Evolutionary conservation across 2,113 vertebrate species (phyloP).

Genomic region (Tinamus guttatus): DNA sequence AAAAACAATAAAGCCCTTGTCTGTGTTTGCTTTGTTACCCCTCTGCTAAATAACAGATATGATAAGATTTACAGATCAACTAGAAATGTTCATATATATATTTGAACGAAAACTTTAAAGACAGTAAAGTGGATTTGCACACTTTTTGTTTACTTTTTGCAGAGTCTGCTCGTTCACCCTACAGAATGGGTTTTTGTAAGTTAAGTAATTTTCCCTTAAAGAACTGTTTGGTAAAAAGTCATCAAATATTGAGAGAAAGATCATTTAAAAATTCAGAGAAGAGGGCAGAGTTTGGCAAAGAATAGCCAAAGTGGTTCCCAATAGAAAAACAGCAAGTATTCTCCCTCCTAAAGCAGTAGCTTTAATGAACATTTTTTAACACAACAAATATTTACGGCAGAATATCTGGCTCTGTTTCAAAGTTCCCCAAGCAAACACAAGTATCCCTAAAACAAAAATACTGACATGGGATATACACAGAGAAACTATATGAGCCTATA

Average conservation of each 20-base stretch:
- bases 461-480: not conserved
- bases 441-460: not conserved
- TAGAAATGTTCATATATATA: slow-evolving; percentile 14
- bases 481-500: not conserved
- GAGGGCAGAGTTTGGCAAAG: not conserved
- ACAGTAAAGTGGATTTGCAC: not conserved
- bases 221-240: not conserved
- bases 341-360: not conserved
- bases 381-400: no score
- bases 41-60: not conserved
- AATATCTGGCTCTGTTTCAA: not conserved
- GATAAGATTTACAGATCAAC: not conserved
- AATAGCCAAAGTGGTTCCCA: not conserved
- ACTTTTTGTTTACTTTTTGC: not conserved
- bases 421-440: not conserved
- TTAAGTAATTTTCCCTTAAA: not conserved
- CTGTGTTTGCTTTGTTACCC: not conserved
- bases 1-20: not conserved
- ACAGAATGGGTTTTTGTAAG: not conserved
- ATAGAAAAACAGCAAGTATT: not conserved
- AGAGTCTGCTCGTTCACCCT: not conserved
- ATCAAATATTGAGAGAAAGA: not conserved
- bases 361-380: no score
- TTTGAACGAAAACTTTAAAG: slow-evolving; percentile 25
- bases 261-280: not conserved